A percentile compares a stretch with the other conserved stretches of the same genome.
These are phyloP conservation scores for Cryptocephalus moraei DNA, from an alignment of 2,888 invertebrate genomes.

Conservation along the genomic window DNA sequence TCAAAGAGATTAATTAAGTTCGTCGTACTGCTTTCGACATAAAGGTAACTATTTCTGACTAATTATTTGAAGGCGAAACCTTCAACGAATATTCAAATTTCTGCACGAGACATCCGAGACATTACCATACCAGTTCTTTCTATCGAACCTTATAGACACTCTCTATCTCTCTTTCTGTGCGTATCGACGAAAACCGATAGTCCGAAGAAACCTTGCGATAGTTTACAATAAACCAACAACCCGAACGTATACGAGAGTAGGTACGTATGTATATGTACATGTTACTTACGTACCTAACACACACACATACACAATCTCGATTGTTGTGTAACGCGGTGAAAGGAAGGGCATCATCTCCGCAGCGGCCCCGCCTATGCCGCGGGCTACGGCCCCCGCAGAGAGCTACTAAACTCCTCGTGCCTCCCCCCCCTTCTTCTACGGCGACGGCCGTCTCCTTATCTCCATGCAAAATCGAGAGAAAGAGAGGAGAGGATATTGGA, in stretches of 20 bases:
- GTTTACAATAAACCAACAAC: conserved; percentile 1
- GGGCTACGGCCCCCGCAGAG: conserved; percentile 36
- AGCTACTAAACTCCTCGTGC: conserved; percentile 21
- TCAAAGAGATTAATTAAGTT: too few relatives aligned
- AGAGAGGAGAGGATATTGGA: not conserved
- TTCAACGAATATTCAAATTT: too few relatives aligned
- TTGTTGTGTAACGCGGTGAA: conserved; percentile 38
- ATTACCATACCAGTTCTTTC: too few relatives aligned
- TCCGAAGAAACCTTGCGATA: conserved; percentile 18
- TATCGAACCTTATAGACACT: too few relatives aligned
- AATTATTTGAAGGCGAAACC: too few relatives aligned
- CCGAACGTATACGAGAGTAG: conserved; percentile 2
- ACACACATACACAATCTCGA: conserved; percentile 24
- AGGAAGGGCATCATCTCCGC: conserved; percentile 40
- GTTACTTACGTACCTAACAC: not conserved
- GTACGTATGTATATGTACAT: conserved; percentile 6
- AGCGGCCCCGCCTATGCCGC: conserved; percentile 36
- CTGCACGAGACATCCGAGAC: too few relatives aligned
- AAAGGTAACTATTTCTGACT: too few relatives aligned
- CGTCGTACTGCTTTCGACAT: too few relatives aligned
- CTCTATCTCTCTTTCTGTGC: too few relatives aligned
- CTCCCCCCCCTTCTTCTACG: conserved; percentile 17
- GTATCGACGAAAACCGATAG: conserved; percentile 4
- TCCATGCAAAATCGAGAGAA: conserved; percentile 3
- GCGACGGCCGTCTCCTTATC: not conserved